Base-by-base conservation (phyloP, 2,888 invertebrate species). In the Therioaphis trifolii region DNA sequence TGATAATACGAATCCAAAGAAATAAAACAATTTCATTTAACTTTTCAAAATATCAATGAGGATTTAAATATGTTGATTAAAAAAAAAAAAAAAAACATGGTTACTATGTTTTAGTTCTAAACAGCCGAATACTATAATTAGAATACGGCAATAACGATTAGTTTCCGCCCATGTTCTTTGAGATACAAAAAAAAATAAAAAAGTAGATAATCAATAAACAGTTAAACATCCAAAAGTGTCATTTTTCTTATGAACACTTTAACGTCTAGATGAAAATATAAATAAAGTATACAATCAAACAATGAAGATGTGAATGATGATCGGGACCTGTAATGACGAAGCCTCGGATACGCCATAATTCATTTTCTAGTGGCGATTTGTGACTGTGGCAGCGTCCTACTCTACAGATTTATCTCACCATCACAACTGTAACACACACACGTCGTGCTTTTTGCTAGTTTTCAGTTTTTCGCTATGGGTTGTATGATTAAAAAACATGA, bases 311-410 rank as follows among this genome's bases (percentile, higher is more conserved):
- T 46, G 58, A 69, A 76, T 85, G 80, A 75, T 85, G 72, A 78
- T 84, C 87, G 89, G 90, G 92, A 94, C 93, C 94, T 93, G 93
- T 94, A 93, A 90, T 94, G 93, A 89, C 94, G 93, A 90, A 93
- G 93, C 90, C 92, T 91, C 89, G 92, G 92, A 89, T 91, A 90
- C 90, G 92, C 92, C 93, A 93, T 93, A 91, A 91, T 91, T 91
- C 93, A 92, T 92, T 87, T 87, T 87, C 87, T 86, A 85, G 85
- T 86, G 86, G 86, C 85, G 85, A 86, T 84, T 85, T 85, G 86
- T 86, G 85, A 85, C 86, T 76, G 85, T 84, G 85, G 77, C 84
- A 84, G 84, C 85, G 84, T 78, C 84, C 85, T 80, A 85, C 84
- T 76, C 76, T 82, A 85, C 75, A 84, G 84, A 80, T 79, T 82